These are phyloP conservation scores for Ooceraea biroi DNA, from an alignment of 1,140 invertebrate genomes.

Conservation along the genomic window DNA sequence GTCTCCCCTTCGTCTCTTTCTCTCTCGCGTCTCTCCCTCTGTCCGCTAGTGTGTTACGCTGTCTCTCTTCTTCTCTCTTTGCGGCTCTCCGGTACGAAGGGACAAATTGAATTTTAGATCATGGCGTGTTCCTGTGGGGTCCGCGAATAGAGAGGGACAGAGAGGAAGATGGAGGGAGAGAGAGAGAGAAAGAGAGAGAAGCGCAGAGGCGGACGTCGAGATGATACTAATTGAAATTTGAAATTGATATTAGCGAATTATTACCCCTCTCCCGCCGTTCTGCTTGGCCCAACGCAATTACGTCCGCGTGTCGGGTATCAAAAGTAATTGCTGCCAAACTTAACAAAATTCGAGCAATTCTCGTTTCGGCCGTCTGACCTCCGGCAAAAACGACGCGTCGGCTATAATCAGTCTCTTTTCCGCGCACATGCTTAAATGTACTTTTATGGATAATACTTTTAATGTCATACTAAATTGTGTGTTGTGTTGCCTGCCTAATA, in stretches of 20 bases:
- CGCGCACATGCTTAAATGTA: slow-evolving; percentile 34
- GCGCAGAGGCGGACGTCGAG: slow-evolving; percentile 79
- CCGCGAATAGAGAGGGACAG: slow-evolving; percentile 63
- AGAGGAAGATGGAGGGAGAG: slow-evolving; percentile 61
- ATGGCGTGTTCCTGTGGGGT: slow-evolving; percentile 82
- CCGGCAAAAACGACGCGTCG: slow-evolving; percentile 60
- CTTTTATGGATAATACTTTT: slow-evolving; percentile 35
- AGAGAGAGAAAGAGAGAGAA: slow-evolving; percentile 61
- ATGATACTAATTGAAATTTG: slow-evolving; percentile 87
- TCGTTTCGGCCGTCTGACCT: slow-evolving; percentile 73
- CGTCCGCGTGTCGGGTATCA: slow-evolving; percentile 82
- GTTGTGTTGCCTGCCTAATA: background rate
- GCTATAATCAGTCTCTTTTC: slow-evolving; percentile 1
- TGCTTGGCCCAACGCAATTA: slow-evolving; percentile 82
- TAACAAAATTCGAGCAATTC: slow-evolving; percentile 80
- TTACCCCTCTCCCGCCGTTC: slow-evolving; percentile 79
- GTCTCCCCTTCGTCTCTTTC: slow-evolving; percentile 36
- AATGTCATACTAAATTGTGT: slow-evolving; percentile 26
- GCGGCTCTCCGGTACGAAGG: slow-evolving; percentile 80
- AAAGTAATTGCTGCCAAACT: slow-evolving; percentile 83
- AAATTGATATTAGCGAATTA: slow-evolving; percentile 87
- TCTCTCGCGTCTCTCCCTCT: slow-evolving; percentile 13
- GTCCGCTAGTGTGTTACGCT: slow-evolving; percentile 40
- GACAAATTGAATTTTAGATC: slow-evolving; percentile 87
- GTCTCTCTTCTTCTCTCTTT: slow-evolving; percentile 71